These are phyloP conservation scores for Zaprionus obscuricornis DNA, from an alignment of 2,888 invertebrate species.

Conservation along the genomic window DNA sequence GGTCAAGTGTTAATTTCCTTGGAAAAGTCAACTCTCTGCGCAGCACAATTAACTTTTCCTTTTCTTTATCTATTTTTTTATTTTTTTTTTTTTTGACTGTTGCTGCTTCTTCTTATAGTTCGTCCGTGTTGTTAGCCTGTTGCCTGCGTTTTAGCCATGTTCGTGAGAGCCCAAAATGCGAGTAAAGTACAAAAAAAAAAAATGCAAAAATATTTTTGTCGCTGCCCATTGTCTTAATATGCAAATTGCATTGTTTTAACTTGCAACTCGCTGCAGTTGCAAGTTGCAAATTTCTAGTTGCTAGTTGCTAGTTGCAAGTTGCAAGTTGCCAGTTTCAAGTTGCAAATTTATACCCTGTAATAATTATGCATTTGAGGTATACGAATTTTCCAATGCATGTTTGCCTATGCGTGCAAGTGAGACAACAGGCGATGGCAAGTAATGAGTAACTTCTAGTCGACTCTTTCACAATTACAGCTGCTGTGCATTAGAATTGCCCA, in stretches of 20 bases:
- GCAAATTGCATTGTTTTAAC: constrained; percentile 67
- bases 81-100: constrained; percentile 5
- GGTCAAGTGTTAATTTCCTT: constrained; percentile 69
- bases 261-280: not conserved
- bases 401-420: too few relatives aligned
- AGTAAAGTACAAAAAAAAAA: constrained; percentile 6
- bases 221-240: constrained; percentile 72
- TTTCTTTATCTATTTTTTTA: not conserved
- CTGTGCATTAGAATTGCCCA: too few relatives aligned
- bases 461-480: too few relatives aligned
- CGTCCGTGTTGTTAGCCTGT: too few relatives aligned
- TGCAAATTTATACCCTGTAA: constrained; percentile 15
- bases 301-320: not conserved
- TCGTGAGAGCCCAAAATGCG: constrained; percentile 22
- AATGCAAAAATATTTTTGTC: constrained; percentile 45
- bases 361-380: too few relatives aligned
- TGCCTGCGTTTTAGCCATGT: constrained; percentile 29
- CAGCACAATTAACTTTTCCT: constrained; percentile 58
- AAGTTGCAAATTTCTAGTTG: constrained; percentile 5
- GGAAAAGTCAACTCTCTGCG: constrained; percentile 36
- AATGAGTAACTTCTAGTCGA: too few relatives aligned
- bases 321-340: not conserved
- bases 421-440: too few relatives aligned
- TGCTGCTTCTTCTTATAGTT: too few relatives aligned
- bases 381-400: too few relatives aligned